Evolutionary conservation across 1,140 invertebrate species (phyloP).

Genomic region (Neodiprion virginianus): DNA sequence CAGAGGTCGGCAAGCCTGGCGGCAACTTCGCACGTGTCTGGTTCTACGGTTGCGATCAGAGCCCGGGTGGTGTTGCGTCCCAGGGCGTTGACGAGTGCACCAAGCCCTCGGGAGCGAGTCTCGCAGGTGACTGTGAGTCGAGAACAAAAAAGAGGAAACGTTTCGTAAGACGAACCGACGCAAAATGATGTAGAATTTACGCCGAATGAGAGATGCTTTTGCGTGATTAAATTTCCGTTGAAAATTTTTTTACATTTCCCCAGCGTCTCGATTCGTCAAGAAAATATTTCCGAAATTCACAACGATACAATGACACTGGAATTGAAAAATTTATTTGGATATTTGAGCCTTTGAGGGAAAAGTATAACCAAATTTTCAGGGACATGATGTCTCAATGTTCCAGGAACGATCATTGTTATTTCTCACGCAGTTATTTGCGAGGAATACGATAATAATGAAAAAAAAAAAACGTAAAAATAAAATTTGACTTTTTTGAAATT

Average conservation of each 20-base stretch:
- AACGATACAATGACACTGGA: neutral
- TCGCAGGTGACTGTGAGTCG: conserved; percentile 58
- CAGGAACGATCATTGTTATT: too few relatives aligned
- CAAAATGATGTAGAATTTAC: neutral
- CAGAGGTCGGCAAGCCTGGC: conserved; percentile 57
- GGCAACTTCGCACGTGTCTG: conserved; percentile 57
- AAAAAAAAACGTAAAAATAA: too few relatives aligned
- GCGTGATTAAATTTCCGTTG: neutral
- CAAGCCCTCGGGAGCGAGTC: conserved; percentile 55
- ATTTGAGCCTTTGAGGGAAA: too few relatives aligned
- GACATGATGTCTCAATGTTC: too few relatives aligned
- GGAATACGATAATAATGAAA: too few relatives aligned
- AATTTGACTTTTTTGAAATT: too few relatives aligned
- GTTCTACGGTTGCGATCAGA: conserved; percentile 58
- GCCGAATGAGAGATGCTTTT: neutral
- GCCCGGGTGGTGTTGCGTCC: conserved; percentile 54
- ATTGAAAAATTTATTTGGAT: neutral
- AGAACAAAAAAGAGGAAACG: conserved; percentile 2
- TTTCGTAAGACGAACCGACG: neutral
- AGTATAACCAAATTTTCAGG: too few relatives aligned
- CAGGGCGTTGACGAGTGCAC: conserved; percentile 54
- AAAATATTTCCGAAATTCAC: neutral
- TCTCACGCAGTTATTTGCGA: too few relatives aligned
- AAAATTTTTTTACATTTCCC: neutral
- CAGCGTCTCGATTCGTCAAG: neutral